Evolutionary conservation across 2,113 vertebrate species (phyloP), one percentile per base, ranked within the genome.

Genomic region (Indicator maculatus): DNA sequence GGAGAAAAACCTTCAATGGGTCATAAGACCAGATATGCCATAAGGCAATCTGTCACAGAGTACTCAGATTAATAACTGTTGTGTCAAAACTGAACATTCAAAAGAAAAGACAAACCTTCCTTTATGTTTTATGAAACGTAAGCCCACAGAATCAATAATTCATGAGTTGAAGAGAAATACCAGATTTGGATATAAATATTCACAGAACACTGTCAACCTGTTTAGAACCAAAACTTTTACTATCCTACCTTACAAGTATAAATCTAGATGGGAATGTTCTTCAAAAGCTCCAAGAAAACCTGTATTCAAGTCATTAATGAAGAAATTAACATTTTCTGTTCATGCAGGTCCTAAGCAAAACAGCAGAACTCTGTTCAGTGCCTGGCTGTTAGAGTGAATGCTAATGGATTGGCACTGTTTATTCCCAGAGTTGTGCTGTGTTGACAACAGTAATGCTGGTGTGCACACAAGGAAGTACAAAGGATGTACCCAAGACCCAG

Each of bases 81-180:
- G 89, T 95, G 91, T 96, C 95, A 97, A 96, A 96, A 87, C 72
- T 84, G 88, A 95, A 93, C 88, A 90, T 90, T 94, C 89, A 93
- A 94, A 96, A 95, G 90, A 83, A 87, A 93, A 96, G 96, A 97
- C 93, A 97, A 97, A 97, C 93, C 83, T 93, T 81, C 65, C 95
- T 95, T 97, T 96, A 96, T 94, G 91, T 95, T 93, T 88, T 85
- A 96, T 93, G 88, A 97, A 93, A 86, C 92, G 89, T 95, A 95
- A 95, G 78, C 93, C 71, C 90, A 87, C 33, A 76, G 61, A 97
- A 93, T 96, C 89, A 95, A 92, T 95, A 96, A 96, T 95, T 96
- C 78, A 96, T 85, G 66, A 95, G 53, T 83, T 44, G 77, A 91
- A 90, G 81, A 91, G 89, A 96, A 94, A 87, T 53, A 96, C 72